phyloP scores from a whole-genome alignment of 2,888 invertebrate species.

The Perizoma affinitatum region DNA sequence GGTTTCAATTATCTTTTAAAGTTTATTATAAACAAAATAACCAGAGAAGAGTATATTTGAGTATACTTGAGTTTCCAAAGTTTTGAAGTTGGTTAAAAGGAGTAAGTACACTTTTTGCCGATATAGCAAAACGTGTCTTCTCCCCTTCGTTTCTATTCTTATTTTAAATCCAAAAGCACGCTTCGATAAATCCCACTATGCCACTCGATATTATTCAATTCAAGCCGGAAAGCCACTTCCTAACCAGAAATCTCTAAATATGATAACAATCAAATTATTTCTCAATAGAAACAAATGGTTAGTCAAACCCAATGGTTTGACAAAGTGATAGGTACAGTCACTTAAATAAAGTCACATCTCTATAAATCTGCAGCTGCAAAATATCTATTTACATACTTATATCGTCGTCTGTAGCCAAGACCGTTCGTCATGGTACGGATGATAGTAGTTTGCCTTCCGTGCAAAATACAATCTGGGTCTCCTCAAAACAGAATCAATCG shows the following conservation, averaged over 20 bases:
- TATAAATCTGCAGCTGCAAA: too few species aligned
- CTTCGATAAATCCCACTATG: constrained; percentile 46
- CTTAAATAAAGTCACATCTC: not conserved
- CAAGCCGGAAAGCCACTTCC: constrained; percentile 15
- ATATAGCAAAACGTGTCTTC: constrained; percentile 19
- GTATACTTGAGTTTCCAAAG: constrained; percentile 14
- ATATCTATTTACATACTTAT: too few species aligned
- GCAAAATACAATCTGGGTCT: too few species aligned
- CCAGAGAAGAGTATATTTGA: not conserved
- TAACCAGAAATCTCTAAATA: constrained; percentile 5
- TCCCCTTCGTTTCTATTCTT: constrained; percentile 20
- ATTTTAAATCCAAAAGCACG: constrained; percentile 46
- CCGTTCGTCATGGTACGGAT: too few species aligned
- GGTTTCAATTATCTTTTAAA: too few species aligned
- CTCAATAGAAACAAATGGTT: too few species aligned
- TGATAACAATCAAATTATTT: too few species aligned
- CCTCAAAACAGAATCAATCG: too few species aligned
- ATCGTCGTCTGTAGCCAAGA: too few species aligned
- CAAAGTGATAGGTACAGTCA: not conserved
- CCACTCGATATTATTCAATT: constrained; percentile 32
- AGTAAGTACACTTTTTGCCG: constrained; percentile 20
- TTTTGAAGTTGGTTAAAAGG: constrained; percentile 28
- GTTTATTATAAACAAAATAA: too few species aligned
- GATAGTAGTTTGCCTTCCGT: too few species aligned
- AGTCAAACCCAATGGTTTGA: too few species aligned